phyloP scores from a whole-genome alignment of 2,797 vertebrate species.

The Picus viridis region DNA sequence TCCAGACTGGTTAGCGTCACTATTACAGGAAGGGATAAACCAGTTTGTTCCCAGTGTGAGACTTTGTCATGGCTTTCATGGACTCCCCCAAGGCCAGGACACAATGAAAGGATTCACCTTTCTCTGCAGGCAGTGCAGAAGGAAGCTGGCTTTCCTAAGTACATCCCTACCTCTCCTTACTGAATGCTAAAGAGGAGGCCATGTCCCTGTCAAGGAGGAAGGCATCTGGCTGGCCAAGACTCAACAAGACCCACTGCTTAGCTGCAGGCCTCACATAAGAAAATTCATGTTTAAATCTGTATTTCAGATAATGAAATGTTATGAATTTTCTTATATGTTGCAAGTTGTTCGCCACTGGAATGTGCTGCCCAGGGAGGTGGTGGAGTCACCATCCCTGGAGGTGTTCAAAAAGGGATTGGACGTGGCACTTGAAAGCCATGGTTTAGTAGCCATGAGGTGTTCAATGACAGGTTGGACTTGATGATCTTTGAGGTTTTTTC shows the following conservation, averaged over 20 bases:
- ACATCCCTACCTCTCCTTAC: background rate
- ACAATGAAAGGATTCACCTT: background rate
- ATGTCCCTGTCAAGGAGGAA: background rate
- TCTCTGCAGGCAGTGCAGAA: background rate
- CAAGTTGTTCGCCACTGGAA: background rate
- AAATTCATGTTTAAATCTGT: background rate
- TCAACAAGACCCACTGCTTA: background rate
- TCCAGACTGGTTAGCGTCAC: accelerated
- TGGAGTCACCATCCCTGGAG: too few species aligned
- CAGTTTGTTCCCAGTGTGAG: background rate
- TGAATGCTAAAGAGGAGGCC: background rate
- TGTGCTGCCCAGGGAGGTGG: too few species aligned
- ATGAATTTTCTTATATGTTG: background rate
- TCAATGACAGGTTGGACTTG: too few species aligned
- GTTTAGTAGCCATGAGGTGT: too few species aligned
- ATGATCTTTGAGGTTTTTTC: too few species aligned
- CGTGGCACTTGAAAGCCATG: too few species aligned
- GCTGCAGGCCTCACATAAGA: background rate
- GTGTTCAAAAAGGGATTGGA: too few species aligned
- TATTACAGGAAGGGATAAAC: background rate
- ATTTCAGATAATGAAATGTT: accelerated
- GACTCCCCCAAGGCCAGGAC: background rate
- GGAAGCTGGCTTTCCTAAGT: background rate
- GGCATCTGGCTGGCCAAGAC: background rate
- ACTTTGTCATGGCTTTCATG: background rate